These are phyloP conservation scores for Musca vetustissima DNA, from an alignment of 1,140 invertebrate genomes.

Conservation along the genomic window DNA sequence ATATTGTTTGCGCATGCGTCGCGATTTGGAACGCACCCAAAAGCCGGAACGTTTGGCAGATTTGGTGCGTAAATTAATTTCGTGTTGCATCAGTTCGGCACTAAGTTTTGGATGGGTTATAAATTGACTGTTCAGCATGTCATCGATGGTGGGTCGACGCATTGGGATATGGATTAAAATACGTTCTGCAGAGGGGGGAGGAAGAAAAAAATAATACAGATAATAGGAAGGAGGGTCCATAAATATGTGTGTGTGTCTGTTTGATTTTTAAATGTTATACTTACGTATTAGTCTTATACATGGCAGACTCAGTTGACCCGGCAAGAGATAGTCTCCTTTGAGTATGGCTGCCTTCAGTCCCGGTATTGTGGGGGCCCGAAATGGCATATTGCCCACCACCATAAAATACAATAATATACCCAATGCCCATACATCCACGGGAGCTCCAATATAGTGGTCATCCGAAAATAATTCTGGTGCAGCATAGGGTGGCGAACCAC, in stretches of 20 bases:
- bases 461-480: conserved; percentile 83
- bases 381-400: conserved; percentile 77
- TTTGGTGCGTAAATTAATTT: conserved; percentile 48
- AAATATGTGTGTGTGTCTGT: too few relatives aligned
- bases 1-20: conserved; percentile 49
- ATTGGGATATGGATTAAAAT: conserved; percentile 56
- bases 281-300: conserved; percentile 58
- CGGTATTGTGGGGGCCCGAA: conserved; percentile 66
- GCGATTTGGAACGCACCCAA: conserved; percentile 54
- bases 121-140: conserved; percentile 56
- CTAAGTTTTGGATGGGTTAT: conserved; percentile 52
- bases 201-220: neutral
- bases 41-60: conserved; percentile 52
- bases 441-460: conserved; percentile 72
- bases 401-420: conserved; percentile 82
- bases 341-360: conserved; percentile 71
- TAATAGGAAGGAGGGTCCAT: neutral
- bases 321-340: conserved; percentile 64
- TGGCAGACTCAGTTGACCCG: conserved; percentile 56
- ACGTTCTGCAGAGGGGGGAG: conserved; percentile 49
- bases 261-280: too few relatives aligned
- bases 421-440: conserved; percentile 83
- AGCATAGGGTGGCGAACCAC: conserved; percentile 88
- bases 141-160: conserved; percentile 54
- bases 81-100: conserved; percentile 49